Percentiles rank a stretch among this genome's conserved stretches.
Evolutionary conservation across 2,113 vertebrate species (phyloP).

Genomic region (Hippocampus comes): DNA sequence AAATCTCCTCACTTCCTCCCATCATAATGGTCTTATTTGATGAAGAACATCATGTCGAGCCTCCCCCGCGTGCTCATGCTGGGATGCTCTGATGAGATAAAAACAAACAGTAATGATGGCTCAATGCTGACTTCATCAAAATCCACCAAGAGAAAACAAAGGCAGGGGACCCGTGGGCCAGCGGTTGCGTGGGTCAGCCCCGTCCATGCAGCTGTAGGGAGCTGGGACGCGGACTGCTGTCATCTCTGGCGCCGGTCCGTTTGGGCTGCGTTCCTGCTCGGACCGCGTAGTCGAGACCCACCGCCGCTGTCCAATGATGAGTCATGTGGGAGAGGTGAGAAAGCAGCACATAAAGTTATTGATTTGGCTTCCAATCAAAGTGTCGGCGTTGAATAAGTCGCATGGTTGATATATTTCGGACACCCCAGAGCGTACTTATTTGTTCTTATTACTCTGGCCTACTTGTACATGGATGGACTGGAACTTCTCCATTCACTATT

Average conservation of each 20-base stretch:
- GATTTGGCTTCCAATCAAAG: conserved; percentile 44
- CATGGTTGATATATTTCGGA: not conserved
- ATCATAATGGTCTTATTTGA: conserved; percentile 32
- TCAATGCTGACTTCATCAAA: conserved; percentile 65
- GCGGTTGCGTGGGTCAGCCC: conserved; percentile 27
- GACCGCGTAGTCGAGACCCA: not conserved
- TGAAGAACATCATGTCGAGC: conserved; percentile 39
- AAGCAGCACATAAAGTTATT: conserved; percentile 52
- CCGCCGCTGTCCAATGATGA: conserved; percentile 25
- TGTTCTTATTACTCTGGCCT: not conserved
- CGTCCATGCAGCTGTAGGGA: conserved; percentile 48
- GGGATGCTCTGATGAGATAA: conserved; percentile 49
- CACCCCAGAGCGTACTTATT: not conserved
- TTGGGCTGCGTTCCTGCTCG: not conserved
- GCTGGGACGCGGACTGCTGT: conserved; percentile 28
- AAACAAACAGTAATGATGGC: conserved; percentile 64
- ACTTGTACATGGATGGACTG: not conserved
- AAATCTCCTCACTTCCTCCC: not conserved
- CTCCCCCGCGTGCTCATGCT: conserved; percentile 28
- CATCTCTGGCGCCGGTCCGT: conserved; percentile 23
- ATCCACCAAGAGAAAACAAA: conserved; percentile 45
- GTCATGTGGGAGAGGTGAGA: conserved; percentile 39
- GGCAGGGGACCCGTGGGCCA: conserved; percentile 32
- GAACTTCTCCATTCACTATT: too few relatives aligned
- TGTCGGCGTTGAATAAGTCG: conserved; percentile 8